Evolutionary conservation across 2,113 vertebrate species (phyloP).

Genomic region (Colius striatus): DNA sequence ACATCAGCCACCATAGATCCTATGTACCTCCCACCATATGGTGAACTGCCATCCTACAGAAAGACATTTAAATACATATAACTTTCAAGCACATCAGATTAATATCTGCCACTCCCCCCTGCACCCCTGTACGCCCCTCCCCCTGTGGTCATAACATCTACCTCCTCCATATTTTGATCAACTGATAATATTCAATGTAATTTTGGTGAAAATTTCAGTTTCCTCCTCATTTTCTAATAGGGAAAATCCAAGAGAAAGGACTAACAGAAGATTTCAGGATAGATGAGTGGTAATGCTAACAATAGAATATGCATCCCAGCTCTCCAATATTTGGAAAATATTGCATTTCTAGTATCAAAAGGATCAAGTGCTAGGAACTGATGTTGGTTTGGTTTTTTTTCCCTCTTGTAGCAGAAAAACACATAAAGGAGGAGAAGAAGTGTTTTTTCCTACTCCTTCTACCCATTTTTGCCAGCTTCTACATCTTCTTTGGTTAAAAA

Average conservation of each 20-base stretch:
- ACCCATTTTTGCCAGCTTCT: background rate
- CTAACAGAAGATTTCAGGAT: background rate
- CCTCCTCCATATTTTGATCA: background rate
- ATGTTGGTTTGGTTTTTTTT: background rate
- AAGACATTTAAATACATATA: background rate
- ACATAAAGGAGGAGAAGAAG: background rate
- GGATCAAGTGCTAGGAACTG: background rate
- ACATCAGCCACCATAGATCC: slow-evolving; percentile 98
- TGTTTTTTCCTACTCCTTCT: background rate
- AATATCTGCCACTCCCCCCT: background rate
- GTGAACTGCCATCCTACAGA: slow-evolving; percentile 87
- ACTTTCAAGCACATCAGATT: background rate
- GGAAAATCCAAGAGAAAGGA: background rate
- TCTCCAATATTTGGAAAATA: background rate
- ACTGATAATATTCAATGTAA: background rate
- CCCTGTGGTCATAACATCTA: background rate
- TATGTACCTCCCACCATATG: slow-evolving; percentile 89
- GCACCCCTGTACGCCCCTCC: too few relatives aligned
- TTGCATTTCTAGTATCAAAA: background rate
- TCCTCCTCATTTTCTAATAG: background rate
- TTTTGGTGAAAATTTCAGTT: background rate
- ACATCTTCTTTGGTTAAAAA: background rate
- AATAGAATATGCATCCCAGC: background rate
- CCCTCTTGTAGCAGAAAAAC: background rate
- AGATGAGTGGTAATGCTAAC: background rate